A percentile compares a stretch with the other conserved stretches of the same genome.
These are phyloP conservation scores for Empidonax alnorum DNA, from an alignment of 2,113 vertebrate species.

Conservation along the genomic window DNA sequence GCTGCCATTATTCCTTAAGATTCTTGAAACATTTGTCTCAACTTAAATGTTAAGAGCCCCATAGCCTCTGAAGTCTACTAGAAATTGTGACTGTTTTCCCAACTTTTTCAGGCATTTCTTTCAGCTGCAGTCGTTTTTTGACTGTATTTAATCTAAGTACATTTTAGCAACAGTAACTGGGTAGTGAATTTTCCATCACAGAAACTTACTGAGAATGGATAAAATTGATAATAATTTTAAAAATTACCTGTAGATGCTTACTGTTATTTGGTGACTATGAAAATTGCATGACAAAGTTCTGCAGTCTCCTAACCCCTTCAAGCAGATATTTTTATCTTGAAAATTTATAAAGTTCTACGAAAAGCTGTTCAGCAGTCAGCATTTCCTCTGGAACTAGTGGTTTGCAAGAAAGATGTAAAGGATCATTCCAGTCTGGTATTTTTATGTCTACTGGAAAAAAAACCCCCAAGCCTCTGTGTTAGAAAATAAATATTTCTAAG, in stretches of 20 bases:
- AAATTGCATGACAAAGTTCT: not conserved
- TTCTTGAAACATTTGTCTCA: conserved; percentile 45
- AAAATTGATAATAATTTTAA: not conserved
- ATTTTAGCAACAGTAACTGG: not conserved
- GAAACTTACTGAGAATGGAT: not conserved
- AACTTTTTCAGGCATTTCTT: not conserved
- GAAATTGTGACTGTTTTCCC: not conserved
- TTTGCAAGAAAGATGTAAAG: not conserved
- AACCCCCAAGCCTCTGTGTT: not conserved
- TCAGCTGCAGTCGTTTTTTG: not conserved
- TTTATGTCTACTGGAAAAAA: not conserved
- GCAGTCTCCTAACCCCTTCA: not conserved
- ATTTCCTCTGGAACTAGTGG: not conserved
- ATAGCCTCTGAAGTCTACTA: not conserved
- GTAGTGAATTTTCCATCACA: not conserved
- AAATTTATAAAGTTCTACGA: not conserved
- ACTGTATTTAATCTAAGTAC: not conserved
- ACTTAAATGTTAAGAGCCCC: conserved; percentile 13
- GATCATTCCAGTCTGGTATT: not conserved
- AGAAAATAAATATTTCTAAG: conserved; percentile 17
- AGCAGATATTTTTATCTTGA: not conserved
- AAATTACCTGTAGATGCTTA: not conserved
- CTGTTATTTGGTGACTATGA: not conserved
- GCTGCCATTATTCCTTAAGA: conserved; percentile 30
- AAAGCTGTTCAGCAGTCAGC: not conserved